Evolutionary conservation across 2,888 invertebrate species (phyloP), one percentile per base, ranked within the genome.

Genomic region (Syrista parreyssii): DNA sequence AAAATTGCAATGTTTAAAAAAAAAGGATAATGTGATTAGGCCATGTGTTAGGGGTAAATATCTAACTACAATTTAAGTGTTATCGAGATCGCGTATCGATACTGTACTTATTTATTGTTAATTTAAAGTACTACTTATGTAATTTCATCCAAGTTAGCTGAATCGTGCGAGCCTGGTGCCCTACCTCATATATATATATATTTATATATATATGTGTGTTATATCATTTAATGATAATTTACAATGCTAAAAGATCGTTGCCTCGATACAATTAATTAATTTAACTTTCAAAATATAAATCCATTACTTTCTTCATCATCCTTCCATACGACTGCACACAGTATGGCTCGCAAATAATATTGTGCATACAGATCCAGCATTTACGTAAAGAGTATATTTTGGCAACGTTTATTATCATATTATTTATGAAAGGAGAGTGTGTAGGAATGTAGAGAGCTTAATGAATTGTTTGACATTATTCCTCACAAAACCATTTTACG

Each of bases 71-170:
- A 82, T 68, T 74, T 80, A 79, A 79, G 76, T 80, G 79, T 79
- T 74, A 78, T 76, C 75, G 11, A 32, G 31, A 77, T 76, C 76
- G 74, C 78, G 55, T 77, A 81, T 69, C 79, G 73, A 79, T 78
- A 76, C 69, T 73, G 82, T 83, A 83, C 82, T 83, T 82, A 83
- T 83, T 83, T 83, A 83, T 83, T 82, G 77, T 82, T 79, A 77
- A 80, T 81, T 77, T 75, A 78, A 71, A 71, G 15, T 12, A 71
- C 32, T 71, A 12, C 71, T 15, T 71, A 71, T 32, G 23, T 31
- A 32, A 32, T 31, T 32, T 31, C 71, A 32, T 71, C 32, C 15
- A 32, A 71, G 4, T 71, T 30, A 32, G 12, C 71, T 71, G 12
- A 30, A 32, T 32, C 30, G 32, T 71, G 32, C 12, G 71, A 71